Base-by-base conservation (phyloP, 1,140 invertebrate genomes). In the Solenopsis fugax region DNA sequence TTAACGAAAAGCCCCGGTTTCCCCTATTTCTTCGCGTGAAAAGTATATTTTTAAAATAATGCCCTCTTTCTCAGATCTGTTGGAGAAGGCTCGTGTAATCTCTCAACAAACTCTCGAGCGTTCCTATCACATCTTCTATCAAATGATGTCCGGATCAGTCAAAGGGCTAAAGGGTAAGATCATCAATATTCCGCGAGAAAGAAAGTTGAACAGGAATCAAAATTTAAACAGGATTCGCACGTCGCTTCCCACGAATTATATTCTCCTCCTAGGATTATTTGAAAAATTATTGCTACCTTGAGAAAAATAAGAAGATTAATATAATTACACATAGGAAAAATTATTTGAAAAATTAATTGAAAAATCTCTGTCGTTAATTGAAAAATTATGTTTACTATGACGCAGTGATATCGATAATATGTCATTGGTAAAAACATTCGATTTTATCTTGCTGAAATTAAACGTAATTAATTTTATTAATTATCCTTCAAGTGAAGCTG, bases 61-160 rank as follows among this genome's bases (percentile, higher is more conserved):
- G 4, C 41, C 37, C 16, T 21, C 1, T 13, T 69, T 56, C 16
- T 0, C 93, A 99, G 99, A 99, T 97, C 97, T 99, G 96, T 97
- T 99, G 94, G 99, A 99, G 96, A 99, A 99, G 96, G 99, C 99
- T 96, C 98, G 99, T 98, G 99, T 99, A 96, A 99, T 99, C 96
- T 99, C 99, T 94, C 99, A 99, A 96, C 99, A 99, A 95, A 94
- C 98, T 89, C 96, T 99, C 92, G 99, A 99, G 96, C 98, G 99
- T 96, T 99, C 99, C 91, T 99, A 99, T 97, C 99, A 99, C 96
- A 99, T 99, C 95, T 99, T 99, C 98, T 99, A 99, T 97, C 99
- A 99, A 96, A 98, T 99, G 94, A 99, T 99, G 98, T 99, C 99
- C 92, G 98, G 98, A 88, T 96, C 98, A 88, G 97, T 99, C 60